A percentile compares a stretch with the other conserved stretches of the same genome.
Evolutionary conservation across 2,113 vertebrate species (phyloP).

Genomic region (Mobula hypostoma): DNA sequence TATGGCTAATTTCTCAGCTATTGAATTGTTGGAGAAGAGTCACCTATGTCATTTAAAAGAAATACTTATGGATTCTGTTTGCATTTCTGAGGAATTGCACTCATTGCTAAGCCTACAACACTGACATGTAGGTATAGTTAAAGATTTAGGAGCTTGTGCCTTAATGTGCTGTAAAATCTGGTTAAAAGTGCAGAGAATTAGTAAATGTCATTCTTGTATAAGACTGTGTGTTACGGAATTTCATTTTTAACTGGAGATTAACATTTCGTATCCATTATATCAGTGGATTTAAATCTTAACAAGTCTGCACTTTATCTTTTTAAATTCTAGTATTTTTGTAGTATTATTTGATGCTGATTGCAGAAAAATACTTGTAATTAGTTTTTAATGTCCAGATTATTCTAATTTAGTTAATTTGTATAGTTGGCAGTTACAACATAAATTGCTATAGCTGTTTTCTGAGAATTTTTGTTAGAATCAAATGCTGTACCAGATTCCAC

Average conservation of each 20-base stretch:
- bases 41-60: neutral
- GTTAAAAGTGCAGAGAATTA: neutral
- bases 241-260: neutral
- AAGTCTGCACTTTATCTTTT: neutral
- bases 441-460: neutral
- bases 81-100: neutral
- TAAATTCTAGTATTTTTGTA: neutral
- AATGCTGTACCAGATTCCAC: neutral
- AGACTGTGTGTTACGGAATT: neutral
- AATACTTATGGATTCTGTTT: neutral
- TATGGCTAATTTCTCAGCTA: neutral
- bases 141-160: neutral
- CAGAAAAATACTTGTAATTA: neutral
- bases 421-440: neutral
- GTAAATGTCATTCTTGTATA: neutral
- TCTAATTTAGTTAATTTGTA: neutral
- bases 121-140: neutral
- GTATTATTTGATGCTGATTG: neutral
- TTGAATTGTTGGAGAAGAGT: neutral
- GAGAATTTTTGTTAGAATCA: neutral
- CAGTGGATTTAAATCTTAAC: neutral
- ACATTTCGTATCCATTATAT: neutral
- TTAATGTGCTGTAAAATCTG: neutral
- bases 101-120: neutral
- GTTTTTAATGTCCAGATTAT: neutral